Conservation (phyloP, 2,113 vertebrate species). For the Pituophis catenifer region DNA sequence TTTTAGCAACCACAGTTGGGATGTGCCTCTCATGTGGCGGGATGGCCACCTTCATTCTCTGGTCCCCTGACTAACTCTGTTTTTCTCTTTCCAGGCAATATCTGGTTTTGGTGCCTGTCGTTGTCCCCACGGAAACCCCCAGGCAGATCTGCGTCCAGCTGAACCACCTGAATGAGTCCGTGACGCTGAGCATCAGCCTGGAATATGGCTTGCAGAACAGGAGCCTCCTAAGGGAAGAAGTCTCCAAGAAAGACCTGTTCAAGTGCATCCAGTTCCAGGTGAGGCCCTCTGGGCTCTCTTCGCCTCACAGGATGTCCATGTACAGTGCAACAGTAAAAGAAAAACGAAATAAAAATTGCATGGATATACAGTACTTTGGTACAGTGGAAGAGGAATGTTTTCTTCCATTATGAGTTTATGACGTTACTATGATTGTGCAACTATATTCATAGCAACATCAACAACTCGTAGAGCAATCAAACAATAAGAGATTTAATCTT, state of each 20-base stretch:
- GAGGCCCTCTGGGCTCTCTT: constrained; percentile 41
- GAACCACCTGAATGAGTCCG: constrained; percentile 70
- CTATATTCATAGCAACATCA: background rate
- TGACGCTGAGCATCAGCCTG: constrained; percentile 51
- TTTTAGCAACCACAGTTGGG: background rate
- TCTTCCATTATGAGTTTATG: background rate
- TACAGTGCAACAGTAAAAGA: background rate
- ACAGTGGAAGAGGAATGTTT: background rate
- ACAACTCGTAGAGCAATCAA: background rate
- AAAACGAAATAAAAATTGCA: background rate
- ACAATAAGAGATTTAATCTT: background rate
- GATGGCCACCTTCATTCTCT: background rate
- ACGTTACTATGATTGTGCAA: background rate
- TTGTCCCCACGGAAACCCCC: constrained; percentile 38
- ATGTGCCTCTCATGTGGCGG: background rate
- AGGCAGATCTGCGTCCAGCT: constrained; percentile 68
- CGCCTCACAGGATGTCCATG: background rate
- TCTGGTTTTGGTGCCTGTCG: constrained; percentile 59
- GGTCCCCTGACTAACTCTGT: background rate
- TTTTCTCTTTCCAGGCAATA: constrained; percentile 58
- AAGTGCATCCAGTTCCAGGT: constrained; percentile 46
- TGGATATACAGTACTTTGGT: background rate
- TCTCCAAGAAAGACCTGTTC: constrained; percentile 37
- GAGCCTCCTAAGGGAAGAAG: constrained; percentile 57
- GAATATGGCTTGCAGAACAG: constrained; percentile 46